Evolutionary conservation across 2,797 vertebrate genomes (phyloP).

Genomic region (Ctenopoma multispine): DNA sequence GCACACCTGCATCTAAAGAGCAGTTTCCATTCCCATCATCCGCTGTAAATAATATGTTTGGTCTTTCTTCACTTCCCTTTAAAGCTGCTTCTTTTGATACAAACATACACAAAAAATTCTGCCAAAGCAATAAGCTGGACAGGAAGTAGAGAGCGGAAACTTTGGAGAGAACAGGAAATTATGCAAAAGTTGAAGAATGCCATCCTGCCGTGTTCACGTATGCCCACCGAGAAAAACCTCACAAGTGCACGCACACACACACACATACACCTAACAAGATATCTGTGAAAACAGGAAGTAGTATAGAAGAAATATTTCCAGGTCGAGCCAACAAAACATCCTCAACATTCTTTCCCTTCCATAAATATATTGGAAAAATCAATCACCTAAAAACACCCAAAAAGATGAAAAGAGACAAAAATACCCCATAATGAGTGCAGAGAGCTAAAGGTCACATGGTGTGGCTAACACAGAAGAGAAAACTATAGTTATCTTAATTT

Average conservation of each 20-base stretch:
- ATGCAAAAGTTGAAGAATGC: conserved; percentile 71
- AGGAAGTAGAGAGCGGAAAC: conserved; percentile 73
- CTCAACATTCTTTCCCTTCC: conserved; percentile 50
- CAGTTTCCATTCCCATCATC: conserved; percentile 50
- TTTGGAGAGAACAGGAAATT: conserved; percentile 78
- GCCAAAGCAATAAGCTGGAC: conserved; percentile 60
- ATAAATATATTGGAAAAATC: conserved; percentile 50
- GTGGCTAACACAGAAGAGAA: not conserved
- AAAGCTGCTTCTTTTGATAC: conserved; percentile 19
- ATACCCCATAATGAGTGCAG: not conserved
- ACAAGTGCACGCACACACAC: conserved; percentile 24
- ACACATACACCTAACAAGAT: conserved; percentile 52
- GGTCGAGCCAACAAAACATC: conserved; percentile 68
- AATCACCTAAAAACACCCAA: conserved; percentile 1
- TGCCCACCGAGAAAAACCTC: conserved; percentile 24
- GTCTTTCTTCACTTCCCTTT: conserved; percentile 37
- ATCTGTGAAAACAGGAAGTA: conserved; percentile 78
- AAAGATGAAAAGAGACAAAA: conserved; percentile 29
- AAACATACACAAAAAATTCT: conserved; percentile 28
- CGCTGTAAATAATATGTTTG: conserved; percentile 51
- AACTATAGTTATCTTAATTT: not conserved
- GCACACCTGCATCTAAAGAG: conserved; percentile 14
- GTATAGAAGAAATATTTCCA: conserved; percentile 73
- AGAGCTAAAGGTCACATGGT: not conserved
- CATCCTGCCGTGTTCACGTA: conserved; percentile 23